Evolutionary conservation across 37 sponge, comb jelly and placozoan genomes (phyloP), one percentile per base, ranked within the genome.

Genomic region (Diacarnus erythraeanus): DNA sequence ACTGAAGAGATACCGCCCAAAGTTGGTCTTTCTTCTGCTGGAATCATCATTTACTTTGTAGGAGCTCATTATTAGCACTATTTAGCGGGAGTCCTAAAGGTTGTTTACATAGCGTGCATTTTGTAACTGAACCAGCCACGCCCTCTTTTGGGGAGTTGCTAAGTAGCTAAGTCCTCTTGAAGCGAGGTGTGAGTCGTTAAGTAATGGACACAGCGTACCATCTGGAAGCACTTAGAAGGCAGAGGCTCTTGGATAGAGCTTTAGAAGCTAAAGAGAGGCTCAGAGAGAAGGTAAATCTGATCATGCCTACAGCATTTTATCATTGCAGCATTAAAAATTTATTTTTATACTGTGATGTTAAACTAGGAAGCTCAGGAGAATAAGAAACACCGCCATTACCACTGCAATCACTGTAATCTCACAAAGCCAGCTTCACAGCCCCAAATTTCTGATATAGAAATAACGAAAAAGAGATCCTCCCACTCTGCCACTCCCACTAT

Each of bases 181-280:
- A 37, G 3, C 10, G 37, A 56, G 25, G 29, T 5, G 38, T 81
- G 66, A 72, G 72, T 71, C n/a, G 51, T 83, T 86, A 79, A 29
- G 69, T 25, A 83, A 87, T 80, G 77, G 80, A 75, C 30, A 71
- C 83, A 9, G 87, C 87, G 1, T 90, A 80, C 60, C 86, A 90
- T 83, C 47, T 75, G 22, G 91, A 90, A 69, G 86, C 91, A 26
- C 69, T 90, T 67, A 74, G 91, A 44, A 81, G 59, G 43, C 91
- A 90, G 60, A 69, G 91, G 35, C 8, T 86, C 6, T 35, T 90
- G 1, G 91, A 90, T 38, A 70, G 91, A 47, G 75, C 74, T 22
- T 18, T 37, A 0, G 79, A 60, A 20, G 81, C 82, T 18, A 72
- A 34, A 39, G 25, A 35, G 54, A 81, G 37, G 58, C 40, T 77